Conservation (phyloP, 1,140 invertebrate genomes). For the Neodiprion fabricii region DNA sequence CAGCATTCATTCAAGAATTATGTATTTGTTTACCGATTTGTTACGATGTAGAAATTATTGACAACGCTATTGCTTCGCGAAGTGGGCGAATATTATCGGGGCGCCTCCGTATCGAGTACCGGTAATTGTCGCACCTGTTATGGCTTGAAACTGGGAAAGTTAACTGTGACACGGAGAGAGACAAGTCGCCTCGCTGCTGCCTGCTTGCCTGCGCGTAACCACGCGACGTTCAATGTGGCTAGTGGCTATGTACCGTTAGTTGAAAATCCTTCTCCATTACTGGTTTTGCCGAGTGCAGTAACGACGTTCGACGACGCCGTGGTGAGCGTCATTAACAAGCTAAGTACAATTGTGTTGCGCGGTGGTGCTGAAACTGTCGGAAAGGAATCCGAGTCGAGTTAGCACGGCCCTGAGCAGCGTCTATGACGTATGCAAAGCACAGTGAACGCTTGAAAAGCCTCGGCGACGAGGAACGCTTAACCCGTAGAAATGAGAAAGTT, state of each 20-base stretch:
- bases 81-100: conserved; percentile 11
- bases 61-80: background rate
- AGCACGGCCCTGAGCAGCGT: conserved; percentile 20
- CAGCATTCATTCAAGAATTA: conserved; percentile 22
- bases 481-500: conserved; percentile 51
- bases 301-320: conserved; percentile 17
- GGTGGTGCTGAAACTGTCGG: conserved; percentile 29
- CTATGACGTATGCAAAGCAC: conserved; percentile 34
- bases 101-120: background rate
- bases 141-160: background rate
- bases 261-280: conserved; percentile 42
- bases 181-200: conserved; percentile 6
- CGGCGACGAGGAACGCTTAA: background rate
- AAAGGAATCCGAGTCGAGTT: conserved; percentile 23
- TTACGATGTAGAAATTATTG: background rate
- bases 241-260: conserved; percentile 46
- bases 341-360: conserved; percentile 35
- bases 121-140: background rate
- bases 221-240: conserved; percentile 18
- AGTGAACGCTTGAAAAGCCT: conserved; percentile 7
- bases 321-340: conserved; percentile 19
- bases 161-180: background rate
- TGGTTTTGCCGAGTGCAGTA: conserved; percentile 13
- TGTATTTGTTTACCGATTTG: conserved; percentile 14
- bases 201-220: conserved; percentile 30